Conservation (phyloP, 2,113 vertebrate species). For the Panthera leo region DNA sequence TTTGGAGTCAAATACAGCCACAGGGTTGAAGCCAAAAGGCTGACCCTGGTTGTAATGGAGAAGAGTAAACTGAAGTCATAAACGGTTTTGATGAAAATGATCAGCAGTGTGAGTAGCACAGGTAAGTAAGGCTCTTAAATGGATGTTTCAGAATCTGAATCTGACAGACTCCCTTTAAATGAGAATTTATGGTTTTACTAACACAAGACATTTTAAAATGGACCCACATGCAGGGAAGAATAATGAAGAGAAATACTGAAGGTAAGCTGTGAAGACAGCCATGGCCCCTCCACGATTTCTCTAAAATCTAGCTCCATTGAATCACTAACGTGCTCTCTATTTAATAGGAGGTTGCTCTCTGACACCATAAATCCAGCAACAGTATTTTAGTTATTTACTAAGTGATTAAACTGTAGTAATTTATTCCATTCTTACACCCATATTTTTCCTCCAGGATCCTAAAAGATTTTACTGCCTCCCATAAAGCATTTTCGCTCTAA, state of each 20-base stretch:
- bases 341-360: conserved; percentile 62
- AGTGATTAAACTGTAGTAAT: conserved; percentile 77
- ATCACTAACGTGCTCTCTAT: conserved; percentile 34
- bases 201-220: conserved; percentile 22
- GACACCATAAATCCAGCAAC: conserved; percentile 67
- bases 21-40: not conserved
- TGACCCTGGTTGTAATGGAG: not conserved
- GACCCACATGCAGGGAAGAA: not conserved
- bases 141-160: conserved; percentile 21
- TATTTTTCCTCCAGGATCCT: conserved; percentile 39
- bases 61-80: not conserved
- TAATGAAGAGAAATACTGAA: conserved; percentile 44
- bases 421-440: conserved; percentile 74
- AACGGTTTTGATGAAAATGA: not conserved
- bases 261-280: not conserved
- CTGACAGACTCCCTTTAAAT: conserved; percentile 25
- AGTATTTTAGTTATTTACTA: conserved; percentile 79
- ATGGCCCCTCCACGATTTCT: not conserved
- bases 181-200: conserved; percentile 24
- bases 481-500: conserved; percentile 78
- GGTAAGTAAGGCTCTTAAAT: not conserved
- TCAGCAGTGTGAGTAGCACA: not conserved
- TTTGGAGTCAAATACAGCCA: not conserved
- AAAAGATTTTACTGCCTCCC: conserved; percentile 72
- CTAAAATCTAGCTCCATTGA: conserved; percentile 17